Evolutionary conservation across 35 echinoderm and acorn worm species (phyloP).

Genomic region (Acanthaster planci): DNA sequence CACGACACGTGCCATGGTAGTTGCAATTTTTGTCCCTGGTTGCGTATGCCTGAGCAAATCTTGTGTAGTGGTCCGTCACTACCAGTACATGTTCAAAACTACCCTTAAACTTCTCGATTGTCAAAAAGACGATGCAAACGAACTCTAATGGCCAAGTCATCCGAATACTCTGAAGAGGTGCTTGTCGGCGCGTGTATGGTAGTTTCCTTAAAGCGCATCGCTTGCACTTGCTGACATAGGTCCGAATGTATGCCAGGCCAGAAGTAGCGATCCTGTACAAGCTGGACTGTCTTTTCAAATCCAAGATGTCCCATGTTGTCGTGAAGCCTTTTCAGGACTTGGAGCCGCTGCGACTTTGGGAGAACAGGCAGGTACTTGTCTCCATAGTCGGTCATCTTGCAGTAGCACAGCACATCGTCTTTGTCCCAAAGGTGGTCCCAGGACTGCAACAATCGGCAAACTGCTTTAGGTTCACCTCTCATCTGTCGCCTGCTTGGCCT

Average conservation of each 20-base stretch:
- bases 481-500: too few relatives aligned
- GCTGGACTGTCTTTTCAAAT: constrained; percentile 19
- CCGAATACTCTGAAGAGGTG: constrained; percentile 44
- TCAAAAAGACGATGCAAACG: constrained; percentile 62
- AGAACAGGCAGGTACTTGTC: neutral
- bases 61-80: constrained; percentile 54
- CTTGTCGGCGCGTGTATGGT: neutral
- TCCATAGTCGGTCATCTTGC: neutral
- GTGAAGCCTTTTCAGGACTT: neutral
- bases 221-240: constrained; percentile 32
- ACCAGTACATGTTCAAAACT: constrained; percentile 39
- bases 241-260: constrained; percentile 33
- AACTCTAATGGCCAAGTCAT: constrained; percentile 51
- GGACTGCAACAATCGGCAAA: neutral
- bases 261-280: constrained; percentile 31
- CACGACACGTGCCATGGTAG: constrained; percentile 38
- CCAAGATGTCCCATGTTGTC: constrained; percentile 51
- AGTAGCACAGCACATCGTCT: neutral
- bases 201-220: constrained; percentile 37
- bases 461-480: neutral
- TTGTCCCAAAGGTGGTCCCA: neutral
- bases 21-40: constrained; percentile 47
- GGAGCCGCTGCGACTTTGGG: neutral
- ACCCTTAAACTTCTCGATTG: constrained; percentile 45
- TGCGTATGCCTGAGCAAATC: constrained; percentile 55